Conservation (phyloP, 2,797 vertebrate genomes). For the Austrolebias charrua region DNA sequence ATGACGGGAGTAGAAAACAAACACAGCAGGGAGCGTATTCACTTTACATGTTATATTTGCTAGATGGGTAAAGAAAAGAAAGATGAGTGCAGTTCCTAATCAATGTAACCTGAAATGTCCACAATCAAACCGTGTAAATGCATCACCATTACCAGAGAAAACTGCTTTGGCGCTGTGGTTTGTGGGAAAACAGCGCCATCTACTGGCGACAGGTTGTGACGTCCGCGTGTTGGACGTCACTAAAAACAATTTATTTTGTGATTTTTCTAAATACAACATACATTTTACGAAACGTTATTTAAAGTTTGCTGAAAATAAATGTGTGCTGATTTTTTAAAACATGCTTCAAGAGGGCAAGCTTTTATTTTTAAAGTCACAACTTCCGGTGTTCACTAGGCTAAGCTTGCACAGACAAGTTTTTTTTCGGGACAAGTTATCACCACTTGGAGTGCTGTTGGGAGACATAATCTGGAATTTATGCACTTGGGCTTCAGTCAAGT, state of each 20-base stretch:
- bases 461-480: neutral
- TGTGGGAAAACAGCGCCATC: neutral
- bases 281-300: no score
- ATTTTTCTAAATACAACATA: no score
- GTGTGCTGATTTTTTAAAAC: no score
- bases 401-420: neutral
- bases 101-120: neutral
- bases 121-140: neutral
- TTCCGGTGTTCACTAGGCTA: constrained; percentile 19
- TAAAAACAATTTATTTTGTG: no score
- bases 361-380: constrained; percentile 50
- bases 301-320: no score
- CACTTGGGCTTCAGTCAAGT: neutral
- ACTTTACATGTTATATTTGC: constrained; percentile 4
- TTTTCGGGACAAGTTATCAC: constrained; percentile 13
- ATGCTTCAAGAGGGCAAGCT: neutral
- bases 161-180: neutral
- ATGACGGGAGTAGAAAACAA: constrained; percentile 68
- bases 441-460: constrained; percentile 62
- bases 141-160: neutral
- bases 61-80: no score
- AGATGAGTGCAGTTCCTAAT: neutral
- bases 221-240: no score
- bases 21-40: constrained; percentile 3
- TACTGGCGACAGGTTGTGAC: neutral